Percentiles rank a stretch among this genome's conserved stretches.
These are phyloP conservation scores for Bombus confusus DNA, from an alignment of 1,140 invertebrate species.

Conservation along the genomic window DNA sequence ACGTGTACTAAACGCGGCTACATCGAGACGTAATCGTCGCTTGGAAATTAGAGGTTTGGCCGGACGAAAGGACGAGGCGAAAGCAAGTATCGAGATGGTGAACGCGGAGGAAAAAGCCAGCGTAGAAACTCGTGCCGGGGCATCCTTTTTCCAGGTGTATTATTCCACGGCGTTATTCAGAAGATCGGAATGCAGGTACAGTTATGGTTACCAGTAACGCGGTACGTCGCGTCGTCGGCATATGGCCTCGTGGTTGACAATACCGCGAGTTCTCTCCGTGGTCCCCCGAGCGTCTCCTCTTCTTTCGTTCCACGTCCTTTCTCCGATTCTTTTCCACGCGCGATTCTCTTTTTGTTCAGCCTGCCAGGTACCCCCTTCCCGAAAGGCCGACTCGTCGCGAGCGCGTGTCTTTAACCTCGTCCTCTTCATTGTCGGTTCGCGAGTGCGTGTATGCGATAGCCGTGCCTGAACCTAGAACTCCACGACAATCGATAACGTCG, in stretches of 20 bases:
- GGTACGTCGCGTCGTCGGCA: slow-evolving; percentile 58
- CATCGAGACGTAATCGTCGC: too few species aligned
- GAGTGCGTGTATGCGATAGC: slow-evolving; percentile 60
- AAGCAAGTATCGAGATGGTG: not conserved
- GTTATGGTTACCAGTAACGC: slow-evolving; percentile 76
- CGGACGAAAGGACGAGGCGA: not conserved
- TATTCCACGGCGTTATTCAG: slow-evolving; percentile 63
- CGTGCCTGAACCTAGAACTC: slow-evolving; percentile 59
- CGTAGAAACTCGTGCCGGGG: not conserved
- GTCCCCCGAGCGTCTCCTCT: slow-evolving; percentile 18
- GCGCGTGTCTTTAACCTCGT: slow-evolving; percentile 68
- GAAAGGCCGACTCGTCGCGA: slow-evolving; percentile 37
- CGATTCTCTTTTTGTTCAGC: slow-evolving; percentile 58
- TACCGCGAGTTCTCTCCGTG: slow-evolving; percentile 70
- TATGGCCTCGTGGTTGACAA: slow-evolving; percentile 66
- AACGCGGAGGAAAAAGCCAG: not conserved
- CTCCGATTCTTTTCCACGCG: slow-evolving; percentile 59
- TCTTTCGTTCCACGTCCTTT: slow-evolving; percentile 26
- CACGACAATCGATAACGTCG: slow-evolving; percentile 79
- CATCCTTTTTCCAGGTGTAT: slow-evolving; percentile 53
- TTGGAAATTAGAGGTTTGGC: too few species aligned
- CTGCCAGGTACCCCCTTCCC: not conserved
- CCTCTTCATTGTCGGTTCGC: slow-evolving; percentile 69
- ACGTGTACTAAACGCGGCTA: too few species aligned
- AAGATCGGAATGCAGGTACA: slow-evolving; percentile 79